Conservation (phyloP, 2,113 vertebrate species). For the Mesocricetus auratus region DNA sequence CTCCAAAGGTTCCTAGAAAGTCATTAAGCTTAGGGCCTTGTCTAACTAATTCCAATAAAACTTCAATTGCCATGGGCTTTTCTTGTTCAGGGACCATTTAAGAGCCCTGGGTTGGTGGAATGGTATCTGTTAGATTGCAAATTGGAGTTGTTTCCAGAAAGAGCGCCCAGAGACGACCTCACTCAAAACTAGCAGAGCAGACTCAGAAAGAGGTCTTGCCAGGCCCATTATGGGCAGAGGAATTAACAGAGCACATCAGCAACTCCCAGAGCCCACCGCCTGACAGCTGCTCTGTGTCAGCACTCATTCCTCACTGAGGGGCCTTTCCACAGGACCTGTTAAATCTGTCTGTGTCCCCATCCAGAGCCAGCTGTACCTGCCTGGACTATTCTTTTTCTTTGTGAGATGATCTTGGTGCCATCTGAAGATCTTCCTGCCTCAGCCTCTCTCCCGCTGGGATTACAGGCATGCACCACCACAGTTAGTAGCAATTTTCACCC, state of each 20-base stretch:
- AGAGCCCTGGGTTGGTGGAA: constrained; percentile 50
- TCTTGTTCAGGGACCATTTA: neutral
- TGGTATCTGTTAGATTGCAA: constrained; percentile 52
- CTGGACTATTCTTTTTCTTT: too few species aligned
- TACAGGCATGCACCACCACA: neutral
- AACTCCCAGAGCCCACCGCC: neutral
- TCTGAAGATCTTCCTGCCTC: neutral
- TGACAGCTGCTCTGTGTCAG: neutral
- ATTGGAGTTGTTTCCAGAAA: constrained; percentile 53
- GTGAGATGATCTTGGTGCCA: neutral
- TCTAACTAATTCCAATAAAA: constrained; percentile 70
- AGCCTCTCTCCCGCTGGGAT: neutral
- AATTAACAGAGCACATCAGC: constrained; percentile 33
- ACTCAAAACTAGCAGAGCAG: neutral
- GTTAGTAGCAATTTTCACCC: neutral
- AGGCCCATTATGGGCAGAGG: neutral
- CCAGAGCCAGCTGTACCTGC: neutral
- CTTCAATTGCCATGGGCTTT: constrained; percentile 30
- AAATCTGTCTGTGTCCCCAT: neutral
- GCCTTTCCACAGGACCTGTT: neutral
- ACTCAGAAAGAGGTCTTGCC: constrained; percentile 44
- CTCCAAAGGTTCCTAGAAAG: neutral
- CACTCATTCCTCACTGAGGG: constrained; percentile 1
- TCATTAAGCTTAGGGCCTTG: constrained; percentile 16
- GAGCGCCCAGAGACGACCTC: constrained; percentile 61